Percentiles rank a stretch among this genome's conserved stretches.
These are phyloP conservation scores for Eulemur albifrons DNA, from an alignment of 2,797 vertebrate species.

Conservation along the genomic window DNA sequence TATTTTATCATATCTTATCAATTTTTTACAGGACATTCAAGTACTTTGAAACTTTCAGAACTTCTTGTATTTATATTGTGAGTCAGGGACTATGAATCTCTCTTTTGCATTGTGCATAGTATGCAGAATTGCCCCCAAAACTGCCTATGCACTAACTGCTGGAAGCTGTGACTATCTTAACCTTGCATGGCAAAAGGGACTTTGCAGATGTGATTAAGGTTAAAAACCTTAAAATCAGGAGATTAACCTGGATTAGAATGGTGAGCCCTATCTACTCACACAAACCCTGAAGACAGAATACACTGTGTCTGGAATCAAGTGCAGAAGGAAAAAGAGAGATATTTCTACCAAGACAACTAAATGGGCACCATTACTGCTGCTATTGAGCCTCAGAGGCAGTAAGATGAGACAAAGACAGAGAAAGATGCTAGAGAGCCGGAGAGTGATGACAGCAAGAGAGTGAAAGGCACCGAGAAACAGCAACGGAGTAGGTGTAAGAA, in stretches of 20 bases:
- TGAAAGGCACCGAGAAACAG: accelerated
- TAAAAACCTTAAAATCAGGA: not conserved
- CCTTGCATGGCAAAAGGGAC: not conserved
- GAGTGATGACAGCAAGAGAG: not conserved
- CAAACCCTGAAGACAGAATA: not conserved
- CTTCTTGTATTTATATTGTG: not conserved
- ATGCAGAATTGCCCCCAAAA: not conserved
- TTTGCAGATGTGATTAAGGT: not conserved
- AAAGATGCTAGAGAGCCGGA: not conserved
- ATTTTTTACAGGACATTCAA: not conserved
- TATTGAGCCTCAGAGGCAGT: not conserved
- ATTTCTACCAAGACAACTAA: not conserved
- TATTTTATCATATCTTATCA: not conserved
- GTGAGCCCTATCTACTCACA: not conserved
- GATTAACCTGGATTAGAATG: not conserved
- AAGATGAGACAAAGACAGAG: not conserved
- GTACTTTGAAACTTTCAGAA: not conserved
- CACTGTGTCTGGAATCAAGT: not conserved
- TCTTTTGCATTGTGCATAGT: not conserved
- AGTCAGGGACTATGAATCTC: not conserved
- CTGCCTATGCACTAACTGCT: not conserved
- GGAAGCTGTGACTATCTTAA: not conserved
- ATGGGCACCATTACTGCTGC: not conserved
- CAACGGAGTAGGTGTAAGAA: accelerated
- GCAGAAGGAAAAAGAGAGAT: not conserved